Conservation (phyloP, 2,113 vertebrate species). For the Madoqua kirkii region DNA sequence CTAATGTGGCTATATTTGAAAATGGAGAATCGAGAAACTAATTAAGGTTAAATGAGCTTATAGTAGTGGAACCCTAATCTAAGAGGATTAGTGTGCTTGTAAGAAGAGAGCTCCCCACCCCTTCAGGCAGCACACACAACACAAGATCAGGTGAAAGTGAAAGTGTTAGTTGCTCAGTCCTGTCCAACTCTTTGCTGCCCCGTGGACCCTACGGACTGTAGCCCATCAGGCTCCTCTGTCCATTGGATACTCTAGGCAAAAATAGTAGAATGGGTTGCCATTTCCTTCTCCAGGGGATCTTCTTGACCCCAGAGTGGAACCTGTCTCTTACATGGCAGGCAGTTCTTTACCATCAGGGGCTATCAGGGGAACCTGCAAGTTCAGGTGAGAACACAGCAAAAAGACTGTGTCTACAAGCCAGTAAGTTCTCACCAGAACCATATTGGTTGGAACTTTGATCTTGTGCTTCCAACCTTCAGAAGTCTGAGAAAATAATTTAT, state of each 20-base stretch:
- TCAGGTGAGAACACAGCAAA: not conserved
- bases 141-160: not conserved
- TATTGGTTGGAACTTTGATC: not conserved
- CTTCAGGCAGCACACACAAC: not conserved
- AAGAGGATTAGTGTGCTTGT: not conserved
- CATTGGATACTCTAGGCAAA: not conserved
- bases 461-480: not conserved
- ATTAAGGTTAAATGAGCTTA: not conserved
- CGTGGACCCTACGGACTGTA: not conserved
- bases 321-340: not conserved
- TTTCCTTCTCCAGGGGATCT: not conserved
- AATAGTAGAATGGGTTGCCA: not conserved
- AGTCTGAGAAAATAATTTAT: not conserved
- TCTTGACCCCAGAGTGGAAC: not conserved
- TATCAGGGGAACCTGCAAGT: not conserved
- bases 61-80: not conserved
- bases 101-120: not conserved
- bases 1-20: not conserved
- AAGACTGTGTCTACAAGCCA: not conserved
- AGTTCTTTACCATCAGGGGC: not conserved
- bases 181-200: not conserved
- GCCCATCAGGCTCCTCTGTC: not conserved
- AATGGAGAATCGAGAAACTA: not conserved
- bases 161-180: not conserved
- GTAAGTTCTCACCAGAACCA: not conserved